Evolutionary conservation across 2,888 invertebrate species (phyloP), one percentile per base, ranked within the genome.

Genomic region (Arge pagana): DNA sequence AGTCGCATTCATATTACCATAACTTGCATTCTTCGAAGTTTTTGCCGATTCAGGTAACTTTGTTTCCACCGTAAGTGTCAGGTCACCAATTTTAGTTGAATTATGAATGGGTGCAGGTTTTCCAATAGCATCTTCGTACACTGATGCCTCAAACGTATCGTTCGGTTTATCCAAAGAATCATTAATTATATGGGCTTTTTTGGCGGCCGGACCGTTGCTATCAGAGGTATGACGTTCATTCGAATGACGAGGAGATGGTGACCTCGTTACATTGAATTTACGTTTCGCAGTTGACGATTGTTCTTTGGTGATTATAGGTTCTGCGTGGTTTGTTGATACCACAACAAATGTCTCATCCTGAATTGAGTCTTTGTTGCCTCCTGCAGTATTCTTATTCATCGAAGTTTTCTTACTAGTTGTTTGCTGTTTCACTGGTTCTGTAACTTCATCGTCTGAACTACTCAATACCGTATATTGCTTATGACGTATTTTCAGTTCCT

Each of bases 111-210:
- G 72, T 19, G 60, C 45, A 8, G 65, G 63, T 54, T 70, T 76
- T 3, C 64, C 67, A 24, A 72, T 59, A 1, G 75, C 76, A 52
- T 76, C 76, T 43, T 76, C 76, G 35, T 76, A 76, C 55, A 74
- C 56, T 1, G 76, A 74, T 3, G 55, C 52, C 5, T 74, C 74
- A 10, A 70, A 62, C 1, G 68, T 60, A 0, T 64, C 61, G 11
- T 67, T 64, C 1, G 19, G 35, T 2, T 51, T 54, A 7, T 60
- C 58, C 13, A 59, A 21, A 8, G 61, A 58, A 11, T 64, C 60
- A 21, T 66, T 55, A 0, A 54, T 48, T 1, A 55, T 21, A 7
- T 57, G 37, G 7, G 42, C 10, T 36, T 42, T 28, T 36, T 61
- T 5, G 15, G 53, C 54, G 0, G 51, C 33, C 2, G 58, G 53